These are phyloP conservation scores for Homarus americanus DNA, from an alignment of 1,140 invertebrate genomes.

Conservation along the genomic window DNA sequence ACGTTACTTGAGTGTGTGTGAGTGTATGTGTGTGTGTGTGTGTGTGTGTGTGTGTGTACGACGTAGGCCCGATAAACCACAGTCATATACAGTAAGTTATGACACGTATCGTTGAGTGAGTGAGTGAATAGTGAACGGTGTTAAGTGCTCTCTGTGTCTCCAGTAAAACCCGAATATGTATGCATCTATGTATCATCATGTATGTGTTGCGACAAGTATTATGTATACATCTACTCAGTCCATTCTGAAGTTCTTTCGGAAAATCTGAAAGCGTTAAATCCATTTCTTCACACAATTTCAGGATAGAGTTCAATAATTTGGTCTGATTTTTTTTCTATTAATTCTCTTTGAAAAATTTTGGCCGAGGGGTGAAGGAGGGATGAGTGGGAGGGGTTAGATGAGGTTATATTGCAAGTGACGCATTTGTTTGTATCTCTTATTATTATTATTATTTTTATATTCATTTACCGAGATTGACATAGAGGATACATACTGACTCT, in stretches of 20 bases:
- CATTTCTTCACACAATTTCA: too few relatives aligned
- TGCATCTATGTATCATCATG: too few relatives aligned
- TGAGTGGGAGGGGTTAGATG: neutral
- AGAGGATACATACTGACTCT: neutral
- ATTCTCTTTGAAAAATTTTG: neutral
- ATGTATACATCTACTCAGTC: neutral
- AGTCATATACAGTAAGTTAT: too few relatives aligned
- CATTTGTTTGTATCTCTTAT: conserved; percentile 38
- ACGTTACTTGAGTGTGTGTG: neutral
- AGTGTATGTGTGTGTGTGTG: neutral
- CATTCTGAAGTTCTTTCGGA: neutral
- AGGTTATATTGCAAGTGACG: conserved; percentile 68
- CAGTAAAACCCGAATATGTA: too few relatives aligned
- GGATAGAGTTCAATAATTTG: neutral
- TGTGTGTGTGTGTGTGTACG: too few relatives aligned
- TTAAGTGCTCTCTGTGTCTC: too few relatives aligned
- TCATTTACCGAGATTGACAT: neutral
- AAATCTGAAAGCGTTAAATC: too few relatives aligned
- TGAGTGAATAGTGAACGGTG: too few relatives aligned
- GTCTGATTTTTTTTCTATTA: neutral
- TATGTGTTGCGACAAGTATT: too few relatives aligned
- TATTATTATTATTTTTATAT: neutral
- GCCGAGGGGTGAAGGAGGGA: neutral
- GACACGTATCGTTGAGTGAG: too few relatives aligned
- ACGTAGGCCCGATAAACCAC: too few relatives aligned